phyloP scores from a whole-genome alignment of 2,113 vertebrate genomes.

The Paradoxurus hermaphroditus region DNA sequence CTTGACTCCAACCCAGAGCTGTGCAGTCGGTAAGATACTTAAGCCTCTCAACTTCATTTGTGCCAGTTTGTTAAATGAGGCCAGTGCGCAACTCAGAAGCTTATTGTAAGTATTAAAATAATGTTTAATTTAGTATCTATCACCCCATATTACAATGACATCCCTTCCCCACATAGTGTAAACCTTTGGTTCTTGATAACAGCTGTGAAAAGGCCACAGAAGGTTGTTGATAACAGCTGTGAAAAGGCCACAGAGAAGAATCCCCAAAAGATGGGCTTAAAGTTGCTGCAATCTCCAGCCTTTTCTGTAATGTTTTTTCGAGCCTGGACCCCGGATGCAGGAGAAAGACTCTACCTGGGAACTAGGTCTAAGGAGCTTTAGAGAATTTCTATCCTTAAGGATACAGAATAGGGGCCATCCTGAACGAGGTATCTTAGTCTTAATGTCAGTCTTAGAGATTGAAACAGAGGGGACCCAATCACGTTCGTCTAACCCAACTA shows the following conservation, averaged over 20 bases:
- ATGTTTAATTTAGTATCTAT: background rate
- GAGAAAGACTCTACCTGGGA: background rate
- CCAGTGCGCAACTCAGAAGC: background rate
- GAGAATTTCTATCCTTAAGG: background rate
- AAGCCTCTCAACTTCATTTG: background rate
- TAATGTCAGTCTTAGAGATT: background rate
- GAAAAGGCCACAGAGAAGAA: background rate
- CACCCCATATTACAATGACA: background rate
- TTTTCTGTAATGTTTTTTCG: constrained; percentile 4
- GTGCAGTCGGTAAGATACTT: background rate
- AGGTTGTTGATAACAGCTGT: background rate
- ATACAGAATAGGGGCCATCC: background rate
- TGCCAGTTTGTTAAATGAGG: background rate
- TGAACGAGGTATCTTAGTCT: background rate
- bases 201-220: background rate
- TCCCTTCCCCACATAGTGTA: background rate
- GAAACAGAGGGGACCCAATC: background rate
- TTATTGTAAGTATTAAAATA: background rate
- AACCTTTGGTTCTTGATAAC: background rate
- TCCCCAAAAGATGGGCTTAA: background rate
- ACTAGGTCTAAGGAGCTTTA: background rate
- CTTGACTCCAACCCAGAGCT: background rate
- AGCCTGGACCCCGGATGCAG: background rate
- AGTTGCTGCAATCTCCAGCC: background rate
- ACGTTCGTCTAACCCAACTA: background rate